Percentiles rank a stretch among this genome's conserved stretches.
Conservation (phyloP, 2,888 invertebrate species). For the Phyllotreta cruciferae region DNA sequence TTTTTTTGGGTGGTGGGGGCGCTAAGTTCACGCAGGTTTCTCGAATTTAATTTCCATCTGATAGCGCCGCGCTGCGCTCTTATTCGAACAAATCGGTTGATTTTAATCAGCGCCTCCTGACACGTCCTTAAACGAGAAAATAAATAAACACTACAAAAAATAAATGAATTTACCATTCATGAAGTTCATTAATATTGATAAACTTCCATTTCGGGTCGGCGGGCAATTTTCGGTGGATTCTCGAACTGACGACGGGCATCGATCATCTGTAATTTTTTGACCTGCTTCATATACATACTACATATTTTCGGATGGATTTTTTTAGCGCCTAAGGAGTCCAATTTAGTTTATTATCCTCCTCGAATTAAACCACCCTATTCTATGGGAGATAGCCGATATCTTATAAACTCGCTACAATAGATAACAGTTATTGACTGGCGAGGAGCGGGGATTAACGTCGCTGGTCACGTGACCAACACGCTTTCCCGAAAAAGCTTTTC, state of each 20-base stretch:
- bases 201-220: constrained; percentile 16
- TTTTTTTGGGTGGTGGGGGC: too few species aligned
- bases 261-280: constrained; percentile 17
- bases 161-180: constrained; percentile 20
- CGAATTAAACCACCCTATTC: too few species aligned
- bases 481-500: constrained; percentile 30
- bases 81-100: constrained; percentile 38
- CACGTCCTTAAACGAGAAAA: constrained; percentile 18
- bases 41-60: too few species aligned
- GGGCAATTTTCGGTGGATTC: constrained; percentile 12
- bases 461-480: constrained; percentile 38
- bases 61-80: constrained; percentile 8
- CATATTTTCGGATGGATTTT: too few species aligned
- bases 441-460: constrained; percentile 33
- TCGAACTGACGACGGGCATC: constrained; percentile 11
- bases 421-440: constrained; percentile 32
- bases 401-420: constrained; percentile 3
- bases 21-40: too few species aligned
- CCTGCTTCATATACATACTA: too few species aligned
- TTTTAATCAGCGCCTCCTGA: constrained; percentile 15
- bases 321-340: too few species aligned
- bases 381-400: too few species aligned
- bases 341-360: too few species aligned
- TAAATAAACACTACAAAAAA: constrained; percentile 22
- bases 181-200: constrained; percentile 21